Evolutionary conservation across 2,797 vertebrate genomes (phyloP), one percentile per base, ranked within the genome.

Genomic region (Luscinia megarhynchos): DNA sequence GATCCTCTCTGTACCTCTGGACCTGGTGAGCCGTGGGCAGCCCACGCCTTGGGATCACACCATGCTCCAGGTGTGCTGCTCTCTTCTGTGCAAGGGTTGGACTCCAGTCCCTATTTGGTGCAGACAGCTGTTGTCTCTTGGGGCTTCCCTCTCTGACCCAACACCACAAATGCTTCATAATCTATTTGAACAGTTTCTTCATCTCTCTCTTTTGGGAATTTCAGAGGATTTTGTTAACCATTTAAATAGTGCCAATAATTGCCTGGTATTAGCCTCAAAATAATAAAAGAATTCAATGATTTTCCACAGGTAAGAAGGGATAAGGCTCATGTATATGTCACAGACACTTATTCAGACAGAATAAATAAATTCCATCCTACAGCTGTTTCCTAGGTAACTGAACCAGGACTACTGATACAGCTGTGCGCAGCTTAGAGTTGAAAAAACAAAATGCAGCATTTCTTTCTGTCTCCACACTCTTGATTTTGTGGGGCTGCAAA

Each of bases 331-430:
- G 51, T 91, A 74, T 94, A 23, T 57, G 84, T 89, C 80, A 70
- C 76, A 97, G 93, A 91, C 84, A 34, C 67, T 81, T 93, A 86
- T 82, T 84, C 87, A 93, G 63, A 84, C 83, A 95, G 93, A 94
- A 94, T 93, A 96, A 96, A 93, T 93, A 96, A 86, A 94, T 93
- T 87, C 91, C 43, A 82, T 87, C 74, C 85, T 94, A 79, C 95
- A 97, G 87, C 83, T 96, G 95, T 96, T 96, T 96, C 96, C 96
- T 91, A 97, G 95, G 95, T 96, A 95, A 97, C 95, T 82, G 57
- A 90, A 87, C 32, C 63, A 84, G 78, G 50, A 88, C 57, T 66
- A 90, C 57, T 57, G 83, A 84, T 74, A 84, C 63, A 94, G 54
- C 53, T 74, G 24, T 15, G 9, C 0, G 0, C 32, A 67, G 67